phyloP scores from a whole-genome alignment of 2,888 invertebrate genomes.

The Endotricha flammealis region DNA sequence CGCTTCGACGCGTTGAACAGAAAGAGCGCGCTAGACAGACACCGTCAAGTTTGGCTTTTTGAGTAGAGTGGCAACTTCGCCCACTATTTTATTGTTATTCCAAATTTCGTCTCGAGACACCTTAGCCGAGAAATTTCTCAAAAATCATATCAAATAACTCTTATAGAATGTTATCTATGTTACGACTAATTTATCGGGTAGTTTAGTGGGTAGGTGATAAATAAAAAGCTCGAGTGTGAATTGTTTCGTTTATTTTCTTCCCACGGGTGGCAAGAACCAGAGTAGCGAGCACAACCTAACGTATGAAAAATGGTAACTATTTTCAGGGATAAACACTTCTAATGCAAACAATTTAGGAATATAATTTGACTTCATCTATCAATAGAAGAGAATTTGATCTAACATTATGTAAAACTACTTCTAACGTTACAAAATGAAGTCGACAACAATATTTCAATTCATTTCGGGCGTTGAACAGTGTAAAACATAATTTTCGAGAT shows the following conservation, averaged over 20 bases:
- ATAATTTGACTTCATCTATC: slow-evolving; percentile 17
- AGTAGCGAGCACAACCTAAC: slow-evolving; percentile 72
- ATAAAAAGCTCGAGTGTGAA: slow-evolving; percentile 45
- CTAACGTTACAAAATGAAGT: slow-evolving; percentile 7
- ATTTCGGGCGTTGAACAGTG: neutral
- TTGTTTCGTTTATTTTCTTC: slow-evolving; percentile 71
- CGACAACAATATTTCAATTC: neutral
- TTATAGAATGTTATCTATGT: neutral
- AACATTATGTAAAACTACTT: slow-evolving; percentile 11
- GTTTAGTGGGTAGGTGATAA: slow-evolving; percentile 16
- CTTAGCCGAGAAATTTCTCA: slow-evolving; percentile 18
- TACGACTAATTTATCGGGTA: too few species aligned
- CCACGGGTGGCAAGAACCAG: slow-evolving; percentile 72
- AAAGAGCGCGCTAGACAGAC: slow-evolving; percentile 44
- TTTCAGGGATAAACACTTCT: slow-evolving; percentile 70
- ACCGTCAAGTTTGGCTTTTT: slow-evolving; percentile 51
- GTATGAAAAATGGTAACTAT: slow-evolving; percentile 75
- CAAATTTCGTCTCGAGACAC: slow-evolving; percentile 40
- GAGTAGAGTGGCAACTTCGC: slow-evolving; percentile 61
- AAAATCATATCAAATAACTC: slow-evolving; percentile 11
- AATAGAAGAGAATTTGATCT: slow-evolving; percentile 13
- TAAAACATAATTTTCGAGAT: neutral
- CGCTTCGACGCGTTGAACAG: slow-evolving; percentile 41
- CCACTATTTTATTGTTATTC: slow-evolving; percentile 65
- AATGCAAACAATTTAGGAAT: slow-evolving; percentile 27